Percentiles rank a stretch among this genome's conserved stretches.
Conservation (phyloP, 2,888 invertebrate genomes). For the Noctuana brunneofusca region DNA sequence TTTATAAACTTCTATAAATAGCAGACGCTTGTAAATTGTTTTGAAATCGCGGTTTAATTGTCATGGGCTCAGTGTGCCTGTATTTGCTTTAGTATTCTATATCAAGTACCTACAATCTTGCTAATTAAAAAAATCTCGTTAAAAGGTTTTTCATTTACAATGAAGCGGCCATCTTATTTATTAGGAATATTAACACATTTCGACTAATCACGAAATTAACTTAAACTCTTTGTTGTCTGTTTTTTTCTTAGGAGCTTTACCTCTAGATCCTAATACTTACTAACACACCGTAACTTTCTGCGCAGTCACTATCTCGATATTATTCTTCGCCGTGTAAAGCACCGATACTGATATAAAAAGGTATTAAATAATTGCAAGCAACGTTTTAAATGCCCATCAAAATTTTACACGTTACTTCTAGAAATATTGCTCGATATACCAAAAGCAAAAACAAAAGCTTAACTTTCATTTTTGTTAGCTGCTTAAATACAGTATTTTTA, state of each 20-base stretch:
- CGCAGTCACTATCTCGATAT: neutral
- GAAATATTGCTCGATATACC: no score
- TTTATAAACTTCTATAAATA: constrained; percentile 20
- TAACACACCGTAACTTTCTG: no score
- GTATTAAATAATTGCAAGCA: neutral
- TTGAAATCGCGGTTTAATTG: constrained; percentile 5
- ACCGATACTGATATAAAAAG: neutral
- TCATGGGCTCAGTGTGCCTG: neutral
- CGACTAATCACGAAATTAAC: no score
- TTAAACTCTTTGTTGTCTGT: no score
- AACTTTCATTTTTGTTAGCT: no score
- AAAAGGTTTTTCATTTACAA: no score
- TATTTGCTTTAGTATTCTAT: neutral
- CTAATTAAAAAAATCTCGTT: no score
- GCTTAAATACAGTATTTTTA: neutral
- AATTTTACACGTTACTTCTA: constrained; percentile 1
- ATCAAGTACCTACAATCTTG: neutral
- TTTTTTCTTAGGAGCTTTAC: no score
- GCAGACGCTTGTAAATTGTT: constrained; percentile 7
- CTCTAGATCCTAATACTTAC: no score
- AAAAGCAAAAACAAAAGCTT: no score
- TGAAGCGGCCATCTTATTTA: no score
- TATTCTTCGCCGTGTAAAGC: neutral
- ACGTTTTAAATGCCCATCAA: constrained; percentile 25
- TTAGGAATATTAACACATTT: no score